Evolutionary conservation across 2,888 invertebrate species (phyloP), one percentile per base, ranked within the genome.

Genomic region (Pelosia muscerda): DNA sequence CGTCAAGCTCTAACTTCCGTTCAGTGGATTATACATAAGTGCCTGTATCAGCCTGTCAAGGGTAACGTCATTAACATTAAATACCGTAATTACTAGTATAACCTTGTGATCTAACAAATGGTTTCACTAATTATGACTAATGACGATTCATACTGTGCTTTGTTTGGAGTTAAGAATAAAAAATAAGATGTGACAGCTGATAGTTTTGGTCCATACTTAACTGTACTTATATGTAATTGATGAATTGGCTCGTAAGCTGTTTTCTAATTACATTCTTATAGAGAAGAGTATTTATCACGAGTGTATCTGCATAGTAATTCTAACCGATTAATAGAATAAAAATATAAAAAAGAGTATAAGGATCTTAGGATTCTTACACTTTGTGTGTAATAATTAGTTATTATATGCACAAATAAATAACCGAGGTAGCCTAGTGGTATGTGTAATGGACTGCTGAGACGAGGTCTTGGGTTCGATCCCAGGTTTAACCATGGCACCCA

Each of bases 81-180:
- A 75, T 65, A 67, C 68, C 60, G 67, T 68, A 71, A 78, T 73
- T 62, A 69, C 34, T 28, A 31, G 56, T 71, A n/a, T n/a, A 72
- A 79, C 81, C 79, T 72, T 81, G 72, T 71, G 74, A 69, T 72
- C 69, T n/a, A 65, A 56, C 66, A 70, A 77, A 79, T 75, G 68
- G 68, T 66, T 65, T 66, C 38, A 56, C 77, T 79, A 79, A 81
- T 79, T 75, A 72, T 73, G 80, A 81, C 77, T 81, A 77, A 81
- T 69, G 77, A 77, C 71, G 49, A 74, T 69, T 63, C 71, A 63
- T 70, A 69, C 70, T 56, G 65, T 72, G 66, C 69, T 71, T 73
- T 81, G 69, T 78, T 76, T 71, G 65, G 62, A 68, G 54, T 34
- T 64, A 3, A 26, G 9, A 42, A 65, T 66, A 78, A 81, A 81